phyloP scores from a whole-genome alignment of 1,140 invertebrate species.

The Onthophagus taurus region DNA sequence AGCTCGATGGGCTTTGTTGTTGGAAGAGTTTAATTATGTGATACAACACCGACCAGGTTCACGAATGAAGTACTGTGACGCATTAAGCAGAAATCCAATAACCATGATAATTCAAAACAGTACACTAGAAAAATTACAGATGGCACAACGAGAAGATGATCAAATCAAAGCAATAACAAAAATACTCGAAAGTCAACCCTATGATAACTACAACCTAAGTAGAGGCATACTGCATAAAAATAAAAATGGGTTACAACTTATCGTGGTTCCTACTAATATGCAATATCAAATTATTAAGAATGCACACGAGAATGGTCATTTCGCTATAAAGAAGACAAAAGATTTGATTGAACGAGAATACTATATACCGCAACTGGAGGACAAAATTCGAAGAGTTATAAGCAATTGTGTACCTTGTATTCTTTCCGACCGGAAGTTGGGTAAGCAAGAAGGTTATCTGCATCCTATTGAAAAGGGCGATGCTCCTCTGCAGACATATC shows the following conservation, averaged over 20 bases:
- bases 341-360: conserved; percentile 35
- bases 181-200: conserved; percentile 17
- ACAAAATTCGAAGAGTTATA: conserved; percentile 29
- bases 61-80: conserved; percentile 23
- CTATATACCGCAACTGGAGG: conserved; percentile 31
- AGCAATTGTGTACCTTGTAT: conserved; percentile 35
- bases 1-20: conserved; percentile 24
- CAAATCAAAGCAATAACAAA: conserved; percentile 18
- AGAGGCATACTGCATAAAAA: background rate
- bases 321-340: conserved; percentile 30
- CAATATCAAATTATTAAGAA: conserved; percentile 9
- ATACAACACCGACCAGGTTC: conserved; percentile 19
- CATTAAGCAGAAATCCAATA: conserved; percentile 15
- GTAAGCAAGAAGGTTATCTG: conserved; percentile 35
- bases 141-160: conserved; percentile 22
- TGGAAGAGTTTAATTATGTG: conserved; percentile 19
- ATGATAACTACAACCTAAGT: background rate
- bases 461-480: conserved; percentile 27
- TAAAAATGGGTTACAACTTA: background rate
- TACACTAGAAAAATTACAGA: no score
- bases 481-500: conserved; percentile 25
- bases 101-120: conserved; percentile 19
- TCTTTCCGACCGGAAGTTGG: conserved; percentile 32
- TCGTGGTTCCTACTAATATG: conserved; percentile 11
- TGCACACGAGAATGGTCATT: conserved; percentile 16